Percentiles rank a stretch among this genome's conserved stretches.
Conservation (phyloP, 2,113 vertebrate species). For the Onychorhynchus coronatus region DNA sequence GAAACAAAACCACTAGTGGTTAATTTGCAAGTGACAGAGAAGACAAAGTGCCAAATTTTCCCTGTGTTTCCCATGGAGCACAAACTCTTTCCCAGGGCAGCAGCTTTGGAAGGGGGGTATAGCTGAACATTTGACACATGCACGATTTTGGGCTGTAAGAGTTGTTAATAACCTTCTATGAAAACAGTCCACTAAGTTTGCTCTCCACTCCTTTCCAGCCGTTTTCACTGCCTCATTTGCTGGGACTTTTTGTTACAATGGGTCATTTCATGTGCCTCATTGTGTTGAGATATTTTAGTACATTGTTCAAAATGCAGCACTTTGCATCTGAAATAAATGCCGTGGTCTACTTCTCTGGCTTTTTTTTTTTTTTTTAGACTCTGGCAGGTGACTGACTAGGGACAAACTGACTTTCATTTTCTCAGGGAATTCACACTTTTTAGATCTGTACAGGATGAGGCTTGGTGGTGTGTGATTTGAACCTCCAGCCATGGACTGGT, state of each 20-base stretch:
- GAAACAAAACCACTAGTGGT: neutral
- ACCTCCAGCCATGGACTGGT: neutral
- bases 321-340: neutral
- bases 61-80: neutral
- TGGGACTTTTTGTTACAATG: neutral
- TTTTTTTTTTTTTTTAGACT: neutral
- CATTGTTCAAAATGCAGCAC: neutral
- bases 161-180: neutral
- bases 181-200: neutral
- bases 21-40: neutral
- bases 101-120: neutral
- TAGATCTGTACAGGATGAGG: neutral
- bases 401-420: neutral
- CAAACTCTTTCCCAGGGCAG: neutral
- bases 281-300: neutral
- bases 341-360: neutral
- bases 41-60: neutral
- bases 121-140: neutral
- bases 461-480: neutral
- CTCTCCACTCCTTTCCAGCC: neutral
- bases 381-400: neutral
- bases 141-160: neutral
- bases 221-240: neutral
- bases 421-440: neutral
- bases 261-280: neutral